phyloP scores from a whole-genome alignment of 2,113 vertebrate species.

The Diadophis punctatus region DNA sequence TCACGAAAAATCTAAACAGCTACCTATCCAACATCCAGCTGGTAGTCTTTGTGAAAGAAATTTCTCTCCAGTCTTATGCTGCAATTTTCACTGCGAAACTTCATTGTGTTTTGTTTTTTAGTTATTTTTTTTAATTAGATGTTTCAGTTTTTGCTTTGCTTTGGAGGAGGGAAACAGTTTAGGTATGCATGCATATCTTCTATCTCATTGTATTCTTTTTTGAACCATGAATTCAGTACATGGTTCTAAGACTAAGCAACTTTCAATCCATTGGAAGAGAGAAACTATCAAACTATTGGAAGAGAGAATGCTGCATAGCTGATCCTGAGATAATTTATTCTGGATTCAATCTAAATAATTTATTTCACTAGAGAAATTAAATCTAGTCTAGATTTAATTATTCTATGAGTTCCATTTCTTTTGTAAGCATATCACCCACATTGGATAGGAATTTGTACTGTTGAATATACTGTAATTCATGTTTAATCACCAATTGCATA shows the following conservation, averaged over 20 bases:
- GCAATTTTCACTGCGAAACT: background rate
- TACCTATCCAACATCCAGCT: background rate
- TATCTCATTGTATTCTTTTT: constrained; percentile 5
- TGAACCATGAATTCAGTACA: constrained; percentile 32
- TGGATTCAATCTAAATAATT: background rate
- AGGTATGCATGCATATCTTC: constrained; percentile 20
- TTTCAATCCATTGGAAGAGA: constrained; percentile 20
- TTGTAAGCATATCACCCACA: background rate
- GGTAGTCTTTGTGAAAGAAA: background rate
- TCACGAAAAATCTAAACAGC: background rate
- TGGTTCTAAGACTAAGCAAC: constrained; percentile 36
- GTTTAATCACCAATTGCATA: background rate
- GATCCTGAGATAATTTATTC: constrained; percentile 23
- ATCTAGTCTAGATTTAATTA: background rate
- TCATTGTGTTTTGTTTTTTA: background rate
- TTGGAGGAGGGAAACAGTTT: background rate
- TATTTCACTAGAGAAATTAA: background rate
- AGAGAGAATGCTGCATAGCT: constrained; percentile 2
- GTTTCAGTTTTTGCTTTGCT: background rate
- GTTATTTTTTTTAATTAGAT: background rate
- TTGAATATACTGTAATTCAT: background rate
- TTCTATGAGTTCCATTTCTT: background rate
- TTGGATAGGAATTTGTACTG: background rate
- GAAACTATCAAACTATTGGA: background rate
- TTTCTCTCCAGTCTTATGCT: background rate